These are phyloP conservation scores for Danio jaintianensis DNA, from an alignment of 2,797 vertebrate genomes.

Conservation along the genomic window DNA sequence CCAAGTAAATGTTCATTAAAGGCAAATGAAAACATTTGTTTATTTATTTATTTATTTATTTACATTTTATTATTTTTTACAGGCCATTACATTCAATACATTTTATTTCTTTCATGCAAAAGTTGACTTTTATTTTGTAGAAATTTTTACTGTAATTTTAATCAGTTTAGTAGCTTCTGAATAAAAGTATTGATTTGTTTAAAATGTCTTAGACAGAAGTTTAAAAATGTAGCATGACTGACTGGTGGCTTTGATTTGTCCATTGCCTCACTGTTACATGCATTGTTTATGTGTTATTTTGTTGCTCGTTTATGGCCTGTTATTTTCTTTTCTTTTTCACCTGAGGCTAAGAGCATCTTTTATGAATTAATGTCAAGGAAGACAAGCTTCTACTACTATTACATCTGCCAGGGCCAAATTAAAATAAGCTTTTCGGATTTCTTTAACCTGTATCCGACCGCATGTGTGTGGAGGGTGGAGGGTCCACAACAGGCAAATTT, in stretches of 20 bases:
- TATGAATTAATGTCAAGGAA: conserved; percentile 82
- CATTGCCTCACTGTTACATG: conserved; percentile 70
- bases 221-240: conserved; percentile 91
- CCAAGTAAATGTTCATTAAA: too few relatives aligned
- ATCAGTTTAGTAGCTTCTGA: background rate
- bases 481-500: conserved; percentile 77
- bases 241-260: conserved; percentile 76
- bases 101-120: background rate
- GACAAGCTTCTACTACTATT: conserved; percentile 79
- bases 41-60: too few relatives aligned
- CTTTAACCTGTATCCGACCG: conserved; percentile 37
- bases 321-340: conserved; percentile 68
- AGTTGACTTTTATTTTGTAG: background rate
- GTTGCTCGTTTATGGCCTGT: conserved; percentile 60
- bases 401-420: conserved; percentile 1
- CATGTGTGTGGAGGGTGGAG: conserved; percentile 15
- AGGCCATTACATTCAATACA: background rate
- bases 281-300: conserved; percentile 73
- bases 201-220: background rate
- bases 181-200: background rate
- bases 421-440: conserved; percentile 6
- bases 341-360: conserved; percentile 69
- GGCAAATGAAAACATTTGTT: too few relatives aligned
- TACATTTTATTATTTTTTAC: too few relatives aligned
- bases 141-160: background rate